Conservation (phyloP, 2,888 invertebrate genomes). For the Hydroisotoma schaefferi region DNA sequence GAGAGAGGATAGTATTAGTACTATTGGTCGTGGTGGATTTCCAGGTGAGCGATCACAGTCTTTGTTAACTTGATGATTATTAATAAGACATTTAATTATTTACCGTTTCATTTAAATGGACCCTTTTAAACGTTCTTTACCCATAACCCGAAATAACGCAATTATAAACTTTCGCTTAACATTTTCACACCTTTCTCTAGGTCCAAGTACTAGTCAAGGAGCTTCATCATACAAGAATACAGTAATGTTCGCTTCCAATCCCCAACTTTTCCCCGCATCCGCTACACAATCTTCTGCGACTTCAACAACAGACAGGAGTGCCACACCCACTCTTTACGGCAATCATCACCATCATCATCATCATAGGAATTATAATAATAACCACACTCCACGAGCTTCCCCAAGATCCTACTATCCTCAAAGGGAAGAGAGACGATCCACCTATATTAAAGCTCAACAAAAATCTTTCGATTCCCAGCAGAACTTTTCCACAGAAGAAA, state of each 20-base stretch:
- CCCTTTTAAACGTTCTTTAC: too few relatives aligned
- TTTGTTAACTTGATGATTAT: too few relatives aligned
- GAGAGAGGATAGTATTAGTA: constrained; percentile 4
- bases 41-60: too few relatives aligned
- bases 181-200: too few relatives aligned
- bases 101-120: too few relatives aligned
- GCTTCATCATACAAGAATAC: constrained; percentile 33
- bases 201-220: too few relatives aligned
- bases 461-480: constrained; percentile 18
- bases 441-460: constrained; percentile 19
- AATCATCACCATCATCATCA: constrained; percentile 13
- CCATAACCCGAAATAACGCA: too few relatives aligned
- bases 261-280: constrained; percentile 42
- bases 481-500: not conserved
- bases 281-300: constrained; percentile 31
- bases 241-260: constrained; percentile 47
- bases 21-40: too few relatives aligned
- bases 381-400: not conserved
- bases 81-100: too few relatives aligned
- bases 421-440: constrained; percentile 27
- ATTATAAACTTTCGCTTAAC: too few relatives aligned
- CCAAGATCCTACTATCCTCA: constrained; percentile 27
- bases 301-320: constrained; percentile 24
- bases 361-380: constrained; percentile 5
- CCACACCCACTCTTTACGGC: constrained; percentile 19